These are phyloP conservation scores for Polypedilum pembai DNA, from an alignment of 1,140 invertebrate species.

Conservation along the genomic window DNA sequence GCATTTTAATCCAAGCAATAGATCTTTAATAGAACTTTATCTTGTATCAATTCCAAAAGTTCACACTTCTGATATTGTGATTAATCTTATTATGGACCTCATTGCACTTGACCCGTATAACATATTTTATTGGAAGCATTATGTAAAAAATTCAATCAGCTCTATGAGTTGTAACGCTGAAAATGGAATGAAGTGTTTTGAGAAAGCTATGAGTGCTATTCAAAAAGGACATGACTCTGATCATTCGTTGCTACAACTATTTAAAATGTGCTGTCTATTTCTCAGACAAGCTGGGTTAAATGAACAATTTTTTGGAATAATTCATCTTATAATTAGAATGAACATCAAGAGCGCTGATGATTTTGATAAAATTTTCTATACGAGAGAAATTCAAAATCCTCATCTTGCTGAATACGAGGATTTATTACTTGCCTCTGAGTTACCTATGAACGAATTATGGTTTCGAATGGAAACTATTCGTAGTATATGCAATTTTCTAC, in stretches of 20 bases:
- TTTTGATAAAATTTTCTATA: slow-evolving; percentile 41
- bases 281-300: slow-evolving; percentile 56
- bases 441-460: slow-evolving; percentile 61
- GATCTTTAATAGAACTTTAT: neutral
- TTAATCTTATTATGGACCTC: neutral
- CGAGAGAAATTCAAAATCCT: slow-evolving; percentile 45
- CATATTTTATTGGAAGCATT: neutral
- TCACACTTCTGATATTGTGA: neutral
- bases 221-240: neutral
- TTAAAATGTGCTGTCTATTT: slow-evolving; percentile 54
- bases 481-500: slow-evolving; percentile 53
- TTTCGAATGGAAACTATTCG: slow-evolving; percentile 55
- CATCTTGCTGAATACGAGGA: slow-evolving; percentile 56
- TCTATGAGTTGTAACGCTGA: neutral
- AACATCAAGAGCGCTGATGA: slow-evolving; percentile 46
- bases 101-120: neutral
- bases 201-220: neutral
- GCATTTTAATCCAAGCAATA: neutral
- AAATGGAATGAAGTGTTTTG: neutral
- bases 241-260: slow-evolving; percentile 36
- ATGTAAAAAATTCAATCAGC: neutral
- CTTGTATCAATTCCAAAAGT: neutral
- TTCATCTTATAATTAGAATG: slow-evolving; percentile 52
- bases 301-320: slow-evolving; percentile 56
- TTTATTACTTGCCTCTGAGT: slow-evolving; percentile 51